phyloP scores from a whole-genome alignment of 2,888 invertebrate genomes.

The Acanthosepion pharaonis region DNA sequence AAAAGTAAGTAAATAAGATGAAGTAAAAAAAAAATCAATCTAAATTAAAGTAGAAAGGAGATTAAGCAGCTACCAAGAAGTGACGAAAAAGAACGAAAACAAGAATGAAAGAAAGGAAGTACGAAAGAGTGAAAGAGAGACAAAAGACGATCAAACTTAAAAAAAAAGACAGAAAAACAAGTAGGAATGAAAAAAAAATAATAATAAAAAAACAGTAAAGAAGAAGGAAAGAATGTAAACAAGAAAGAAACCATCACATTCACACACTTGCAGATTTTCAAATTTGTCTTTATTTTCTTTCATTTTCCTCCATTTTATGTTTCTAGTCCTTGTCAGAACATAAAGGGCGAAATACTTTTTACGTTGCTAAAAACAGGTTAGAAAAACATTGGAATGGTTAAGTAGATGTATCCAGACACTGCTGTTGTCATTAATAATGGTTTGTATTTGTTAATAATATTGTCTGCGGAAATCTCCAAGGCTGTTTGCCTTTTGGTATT shows the following conservation, averaged over 20 bases:
- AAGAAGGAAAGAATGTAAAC: not conserved
- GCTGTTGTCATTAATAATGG: not conserved
- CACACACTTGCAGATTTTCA: not conserved
- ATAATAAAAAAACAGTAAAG: not conserved
- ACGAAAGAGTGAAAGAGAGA: not conserved
- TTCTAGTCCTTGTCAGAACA: not conserved
- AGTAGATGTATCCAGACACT: not conserved
- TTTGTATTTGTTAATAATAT: not conserved
- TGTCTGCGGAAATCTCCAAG: not conserved
- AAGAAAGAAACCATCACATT: not conserved
- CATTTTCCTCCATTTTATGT: not conserved
- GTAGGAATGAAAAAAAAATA: not conserved
- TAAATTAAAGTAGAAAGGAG: not conserved
- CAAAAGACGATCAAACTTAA: not conserved
- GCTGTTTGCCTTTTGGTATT: not conserved
- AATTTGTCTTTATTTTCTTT: not conserved
- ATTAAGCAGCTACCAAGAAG: not conserved
- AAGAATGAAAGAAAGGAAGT: not conserved
- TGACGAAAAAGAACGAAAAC: not conserved
- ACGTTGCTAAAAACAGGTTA: not conserved
- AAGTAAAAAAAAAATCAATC: not conserved
- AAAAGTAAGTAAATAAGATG: not conserved
- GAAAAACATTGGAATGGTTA: constrained; percentile 33
- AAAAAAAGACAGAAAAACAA: not conserved
- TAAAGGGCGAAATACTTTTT: not conserved